Conservation (phyloP, 2,113 vertebrate genomes). For the Chunga burmeisteri region DNA sequence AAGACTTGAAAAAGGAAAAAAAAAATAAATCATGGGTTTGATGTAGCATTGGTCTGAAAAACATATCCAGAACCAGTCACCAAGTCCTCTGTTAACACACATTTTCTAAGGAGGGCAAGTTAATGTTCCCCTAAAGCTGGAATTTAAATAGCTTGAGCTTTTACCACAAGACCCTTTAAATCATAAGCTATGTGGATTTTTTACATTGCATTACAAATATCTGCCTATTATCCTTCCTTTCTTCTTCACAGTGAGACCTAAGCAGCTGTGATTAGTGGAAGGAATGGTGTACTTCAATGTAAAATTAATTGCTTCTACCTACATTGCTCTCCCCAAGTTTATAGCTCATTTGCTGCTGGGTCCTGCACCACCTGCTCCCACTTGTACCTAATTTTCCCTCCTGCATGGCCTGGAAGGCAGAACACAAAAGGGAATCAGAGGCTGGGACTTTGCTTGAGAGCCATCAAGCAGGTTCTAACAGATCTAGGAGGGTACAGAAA, state of each 20-base stretch:
- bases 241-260: not conserved
- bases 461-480: not conserved
- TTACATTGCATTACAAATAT: conserved; percentile 38
- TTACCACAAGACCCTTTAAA: conserved; percentile 47
- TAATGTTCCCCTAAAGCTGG: conserved; percentile 48
- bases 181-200: conserved; percentile 41
- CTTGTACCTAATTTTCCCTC: conserved; percentile 28
- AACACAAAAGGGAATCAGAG: conserved; percentile 27
- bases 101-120: conserved; percentile 18
- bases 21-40: not conserved
- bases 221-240: conserved; percentile 43
- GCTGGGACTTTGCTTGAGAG: not conserved
- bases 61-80: not conserved
- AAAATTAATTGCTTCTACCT: conserved; percentile 63
- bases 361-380: conserved; percentile 61
- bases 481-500: not conserved
- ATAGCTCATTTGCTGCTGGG: conserved; percentile 38
- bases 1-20: not conserved
- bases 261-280: conserved; percentile 62
- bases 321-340: not conserved
- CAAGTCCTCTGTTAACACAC: conserved; percentile 21
- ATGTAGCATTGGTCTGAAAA: not conserved
- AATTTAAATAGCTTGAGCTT: conserved; percentile 57
- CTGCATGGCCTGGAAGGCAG: not conserved
- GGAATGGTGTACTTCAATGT: conserved; percentile 27